Evolutionary conservation across 2,888 invertebrate genomes (phyloP), one percentile per base, ranked within the genome.

Genomic region (Folsomia manolachei): DNA sequence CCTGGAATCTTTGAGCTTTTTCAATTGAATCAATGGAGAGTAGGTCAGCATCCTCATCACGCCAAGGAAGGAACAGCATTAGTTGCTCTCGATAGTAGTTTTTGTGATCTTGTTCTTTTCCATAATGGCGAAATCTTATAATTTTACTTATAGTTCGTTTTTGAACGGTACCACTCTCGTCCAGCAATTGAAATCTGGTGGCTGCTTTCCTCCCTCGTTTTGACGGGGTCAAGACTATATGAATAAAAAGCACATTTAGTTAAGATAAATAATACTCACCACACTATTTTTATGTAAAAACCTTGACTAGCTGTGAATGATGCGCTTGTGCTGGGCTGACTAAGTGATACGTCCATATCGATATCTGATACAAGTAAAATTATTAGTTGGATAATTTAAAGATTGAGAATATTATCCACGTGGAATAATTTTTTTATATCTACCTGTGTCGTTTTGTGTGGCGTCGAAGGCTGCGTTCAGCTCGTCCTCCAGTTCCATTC

Each of bases 1-100:
- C 11, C 27, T 11, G 21, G 52, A 56, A 39, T 27, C 14, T 52
- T n/a, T 26, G 14, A n/a, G 26, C 72, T 26, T 21, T 68, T 23
- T 56, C 19, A 62, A 73, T 63, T 51, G 27, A 26, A 65, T 79
- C 62, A 11, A 75, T 70, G 39, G 2, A 19, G 19, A 73, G 11
- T 51, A 80, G 60, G 51, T 77, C 79, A 11, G 27, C 25, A 63
- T 66, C 26, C 73, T 81, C 81, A 68, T 79, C 62, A 2, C 77
- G 53, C 79, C 80, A 81, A 1, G 80, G 81, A 7, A 74, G n/a
- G 71, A 78, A 81, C 14, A 81, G 62, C 75, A 81, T 76, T 1
- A 81, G 9, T 39, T 79, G 77, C 73, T 81, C 81, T 52, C 79
- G 27, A 66, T 71, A 79, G 69, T 74, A 80, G 24, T 80, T 72